Evolutionary conservation across 2,888 invertebrate species (phyloP), one percentile per base, ranked within the genome.

Genomic region (Drosophila peninsularis): DNA sequence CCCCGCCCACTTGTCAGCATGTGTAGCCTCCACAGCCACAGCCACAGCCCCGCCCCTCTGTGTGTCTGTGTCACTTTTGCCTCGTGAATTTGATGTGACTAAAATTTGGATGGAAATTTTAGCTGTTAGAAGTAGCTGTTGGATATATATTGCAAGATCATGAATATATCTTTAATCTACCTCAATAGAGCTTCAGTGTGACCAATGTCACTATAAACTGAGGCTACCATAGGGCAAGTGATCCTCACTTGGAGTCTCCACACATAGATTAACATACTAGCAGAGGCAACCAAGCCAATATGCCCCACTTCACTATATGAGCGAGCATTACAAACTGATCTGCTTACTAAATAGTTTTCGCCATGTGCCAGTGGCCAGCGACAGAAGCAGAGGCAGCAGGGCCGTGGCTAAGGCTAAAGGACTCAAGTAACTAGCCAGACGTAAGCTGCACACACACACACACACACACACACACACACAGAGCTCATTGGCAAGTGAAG

Each of bases 401-500:
- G n/a, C 10, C 39, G 1, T 17, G 3, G 7, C 10, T 5, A n/a
- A 27, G 6, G n/a, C 45, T 21, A 54, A 42, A 24, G 57, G 47
- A 41, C 62, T 62, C 19, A 65, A 66, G 37, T 19, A 50, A 45
- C 61, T 68, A 62, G 50, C 52, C 55, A 34, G 53, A 32, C 63
- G 50, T 41, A 41, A 32, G 42, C 50, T 10, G 17, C 52, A 27
- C 44, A 24, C 30, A 14, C 42, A 24, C 30, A 19, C n/a, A 13
- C 30, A 7, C 47, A 21, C 61, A 24, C 53, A 27, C 41, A 32
- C 34, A 10, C 44, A 27, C 37, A 45, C 49, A 21, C 24, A n/a
- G 36, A 37, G 49, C 36, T 37, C 65, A 44, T 41, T 57, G 53
- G 60, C 68, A 62, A 75, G 30, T 68, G 68, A 68, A 76, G 39